These are phyloP conservation scores for Neodon shergylaensis DNA, from an alignment of 2,113 vertebrate genomes.

Conservation along the genomic window DNA sequence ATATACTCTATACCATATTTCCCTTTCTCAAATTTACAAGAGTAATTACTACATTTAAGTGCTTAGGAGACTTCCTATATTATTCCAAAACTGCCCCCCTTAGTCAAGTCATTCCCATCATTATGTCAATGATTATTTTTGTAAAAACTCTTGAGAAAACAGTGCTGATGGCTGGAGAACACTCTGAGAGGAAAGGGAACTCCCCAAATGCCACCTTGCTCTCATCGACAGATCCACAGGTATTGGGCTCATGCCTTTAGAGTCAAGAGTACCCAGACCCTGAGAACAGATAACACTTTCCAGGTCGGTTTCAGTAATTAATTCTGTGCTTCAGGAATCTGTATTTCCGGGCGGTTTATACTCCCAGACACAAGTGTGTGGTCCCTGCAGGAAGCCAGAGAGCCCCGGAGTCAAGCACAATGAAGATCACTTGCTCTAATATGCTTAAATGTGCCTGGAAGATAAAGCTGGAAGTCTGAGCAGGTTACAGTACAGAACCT, in stretches of 20 bases:
- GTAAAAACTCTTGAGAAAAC: neutral
- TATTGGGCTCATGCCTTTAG: neutral
- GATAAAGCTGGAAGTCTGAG: conserved; percentile 44
- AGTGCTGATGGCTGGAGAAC: neutral
- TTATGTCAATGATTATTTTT: neutral
- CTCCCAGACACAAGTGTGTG: neutral
- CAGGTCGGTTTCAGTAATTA: neutral
- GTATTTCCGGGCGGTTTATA: neutral
- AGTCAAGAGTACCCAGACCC: neutral
- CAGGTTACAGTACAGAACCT: conserved; percentile 46
- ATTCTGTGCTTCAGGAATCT: conserved; percentile 43
- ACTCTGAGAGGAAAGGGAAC: neutral
- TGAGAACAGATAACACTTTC: neutral
- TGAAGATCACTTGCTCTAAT: conserved; percentile 57
- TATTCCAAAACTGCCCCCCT: neutral
- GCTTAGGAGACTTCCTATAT: neutral
- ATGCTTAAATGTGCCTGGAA: conserved; percentile 4
- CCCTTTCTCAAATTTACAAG: neutral
- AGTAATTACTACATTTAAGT: neutral
- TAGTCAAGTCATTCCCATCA: neutral
- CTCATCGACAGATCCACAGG: neutral
- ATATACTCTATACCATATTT: neutral
- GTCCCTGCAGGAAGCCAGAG: neutral
- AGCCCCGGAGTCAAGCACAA: conserved; percentile 44
- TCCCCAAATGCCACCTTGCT: neutral